A percentile compares a stretch with the other conserved stretches of the same genome.
These are phyloP conservation scores for Sarcophaga carnaria DNA, from an alignment of 2,888 invertebrate species.

Conservation along the genomic window DNA sequence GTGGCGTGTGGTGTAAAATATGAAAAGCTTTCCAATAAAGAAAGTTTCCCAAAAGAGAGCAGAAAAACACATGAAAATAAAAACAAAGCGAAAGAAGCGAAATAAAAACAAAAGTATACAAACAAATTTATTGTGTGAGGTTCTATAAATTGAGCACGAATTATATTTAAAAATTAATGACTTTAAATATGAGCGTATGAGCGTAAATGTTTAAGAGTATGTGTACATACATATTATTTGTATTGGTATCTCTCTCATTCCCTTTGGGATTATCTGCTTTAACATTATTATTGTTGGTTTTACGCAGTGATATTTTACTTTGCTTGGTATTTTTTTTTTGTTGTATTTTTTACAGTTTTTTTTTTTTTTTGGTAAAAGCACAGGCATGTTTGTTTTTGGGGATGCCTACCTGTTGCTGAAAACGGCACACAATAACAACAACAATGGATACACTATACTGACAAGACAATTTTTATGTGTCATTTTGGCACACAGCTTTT, in stretches of 20 bases:
- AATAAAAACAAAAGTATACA: constrained; percentile 37
- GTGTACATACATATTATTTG: not conserved
- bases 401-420: constrained; percentile 78
- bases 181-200: not conserved
- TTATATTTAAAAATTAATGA: constrained; percentile 11
- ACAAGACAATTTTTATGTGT: constrained; percentile 61
- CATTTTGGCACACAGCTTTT: constrained; percentile 46
- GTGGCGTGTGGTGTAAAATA: not conserved
- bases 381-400: constrained; percentile 52
- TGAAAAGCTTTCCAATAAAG: not conserved
- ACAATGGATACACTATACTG: constrained; percentile 40
- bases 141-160: constrained; percentile 45
- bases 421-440: constrained; percentile 71
- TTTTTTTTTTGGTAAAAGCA: constrained; percentile 22
- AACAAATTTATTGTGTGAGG: constrained; percentile 47
- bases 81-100: constrained; percentile 23
- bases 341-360: constrained; percentile 13
- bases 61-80: not conserved
- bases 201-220: not conserved
- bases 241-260: constrained; percentile 31
- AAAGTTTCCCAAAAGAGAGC: constrained; percentile 10
- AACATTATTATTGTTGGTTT: constrained; percentile 28
- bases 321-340: constrained; percentile 17
- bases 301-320: constrained; percentile 22
- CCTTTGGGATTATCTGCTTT: not conserved